Conservation (phyloP, 2,888 invertebrate species). For the Aleiodes leptofemur region DNA sequence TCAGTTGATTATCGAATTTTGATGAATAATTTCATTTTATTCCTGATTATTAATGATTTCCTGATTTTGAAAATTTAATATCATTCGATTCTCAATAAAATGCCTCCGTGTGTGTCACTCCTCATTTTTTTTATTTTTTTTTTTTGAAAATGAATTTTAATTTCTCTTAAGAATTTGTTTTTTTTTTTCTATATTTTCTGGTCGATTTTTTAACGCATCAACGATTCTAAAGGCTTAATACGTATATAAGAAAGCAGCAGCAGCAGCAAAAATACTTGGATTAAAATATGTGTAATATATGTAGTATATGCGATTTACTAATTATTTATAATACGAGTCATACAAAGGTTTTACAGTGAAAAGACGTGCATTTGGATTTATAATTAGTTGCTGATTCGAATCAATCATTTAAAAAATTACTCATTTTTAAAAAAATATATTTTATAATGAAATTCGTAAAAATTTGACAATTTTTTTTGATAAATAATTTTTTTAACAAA, state of each 20-base stretch:
- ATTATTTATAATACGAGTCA: conserved; percentile 64
- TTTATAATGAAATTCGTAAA: conserved; percentile 13
- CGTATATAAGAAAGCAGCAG: conserved; percentile 53
- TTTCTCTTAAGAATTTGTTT: conserved; percentile 45
- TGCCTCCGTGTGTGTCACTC: conserved; percentile 72
- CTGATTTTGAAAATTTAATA: not conserved
- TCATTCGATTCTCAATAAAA: conserved; percentile 74
- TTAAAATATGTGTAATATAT: conserved; percentile 37
- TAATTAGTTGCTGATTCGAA: conserved; percentile 43
- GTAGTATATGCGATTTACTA: conserved; percentile 56
- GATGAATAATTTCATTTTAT: conserved; percentile 1
- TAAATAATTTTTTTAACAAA: too few species aligned
- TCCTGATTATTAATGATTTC: conserved; percentile 37
- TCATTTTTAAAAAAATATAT: not conserved
- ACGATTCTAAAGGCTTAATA: conserved; percentile 42
- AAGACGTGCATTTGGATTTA: conserved; percentile 64
- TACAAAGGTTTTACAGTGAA: conserved; percentile 67
- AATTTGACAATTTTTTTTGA: too few species aligned
- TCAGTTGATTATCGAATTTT: conserved; percentile 9
- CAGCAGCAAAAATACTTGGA: conserved; percentile 55
- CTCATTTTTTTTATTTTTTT: conserved; percentile 38
- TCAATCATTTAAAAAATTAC: not conserved
- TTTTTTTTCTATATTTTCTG: conserved; percentile 14
- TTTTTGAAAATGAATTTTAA: not conserved
- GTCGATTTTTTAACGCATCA: conserved; percentile 7